Percentiles rank a stretch among this genome's conserved stretches.
Evolutionary conservation across 2,888 invertebrate genomes (phyloP).

Genomic region (Dryadula phaetusa): DNA sequence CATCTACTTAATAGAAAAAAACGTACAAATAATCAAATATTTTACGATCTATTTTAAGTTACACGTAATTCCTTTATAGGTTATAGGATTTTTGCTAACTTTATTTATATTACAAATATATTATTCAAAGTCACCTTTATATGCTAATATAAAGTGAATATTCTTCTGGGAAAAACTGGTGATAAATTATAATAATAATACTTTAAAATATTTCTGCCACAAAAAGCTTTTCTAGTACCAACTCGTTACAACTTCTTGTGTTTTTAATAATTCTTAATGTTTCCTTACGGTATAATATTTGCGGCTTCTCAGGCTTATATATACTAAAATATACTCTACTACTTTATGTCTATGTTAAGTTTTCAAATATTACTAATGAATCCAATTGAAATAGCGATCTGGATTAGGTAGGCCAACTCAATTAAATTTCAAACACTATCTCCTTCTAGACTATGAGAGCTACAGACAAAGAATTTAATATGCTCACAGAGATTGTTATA

Average conservation of each 20-base stretch:
- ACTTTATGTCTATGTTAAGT: neutral
- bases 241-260: neutral
- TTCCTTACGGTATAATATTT: neutral
- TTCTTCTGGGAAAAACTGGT: neutral
- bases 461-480: no score
- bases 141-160: no score
- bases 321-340: neutral
- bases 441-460: no score
- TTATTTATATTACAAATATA: neutral
- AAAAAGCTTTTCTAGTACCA: neutral
- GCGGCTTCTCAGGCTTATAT: neutral
- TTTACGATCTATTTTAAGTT: no score
- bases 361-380: neutral
- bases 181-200: neutral
- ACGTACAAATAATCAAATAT: no score
- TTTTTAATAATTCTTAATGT: neutral
- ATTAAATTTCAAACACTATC: no score
- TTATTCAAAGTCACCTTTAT: neutral
- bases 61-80: no score
- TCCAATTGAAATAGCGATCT: no score
- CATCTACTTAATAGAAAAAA: no score
- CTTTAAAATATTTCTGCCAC: neutral
- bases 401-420: no score
- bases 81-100: no score
- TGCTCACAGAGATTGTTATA: no score